These are phyloP conservation scores for Phocoena phocoena DNA, from an alignment of 2,113 vertebrate species.

Conservation along the genomic window DNA sequence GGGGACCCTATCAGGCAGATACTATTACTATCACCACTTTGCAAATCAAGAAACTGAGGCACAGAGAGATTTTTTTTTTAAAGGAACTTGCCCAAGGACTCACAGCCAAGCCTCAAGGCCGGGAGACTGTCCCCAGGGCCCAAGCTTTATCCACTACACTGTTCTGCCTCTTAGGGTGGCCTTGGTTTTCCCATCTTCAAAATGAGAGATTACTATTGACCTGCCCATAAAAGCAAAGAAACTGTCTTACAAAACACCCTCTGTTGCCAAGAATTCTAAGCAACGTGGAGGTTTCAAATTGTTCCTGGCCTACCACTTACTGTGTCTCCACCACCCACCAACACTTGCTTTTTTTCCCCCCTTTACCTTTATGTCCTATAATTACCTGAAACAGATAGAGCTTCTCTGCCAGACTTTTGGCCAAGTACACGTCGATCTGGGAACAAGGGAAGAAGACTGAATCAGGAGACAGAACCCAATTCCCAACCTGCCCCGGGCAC, in stretches of 20 bases:
- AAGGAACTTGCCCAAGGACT: not conserved
- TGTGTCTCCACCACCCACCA: not conserved
- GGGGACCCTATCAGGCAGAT: not conserved
- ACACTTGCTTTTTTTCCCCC: not conserved
- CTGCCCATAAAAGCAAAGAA: not conserved
- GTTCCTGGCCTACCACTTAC: too few species aligned
- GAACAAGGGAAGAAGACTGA: constrained; percentile 54
- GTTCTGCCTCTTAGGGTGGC: not conserved
- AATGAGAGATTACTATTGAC: not conserved
- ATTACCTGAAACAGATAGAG: constrained; percentile 98
- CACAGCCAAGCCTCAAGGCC: fast-evolving
- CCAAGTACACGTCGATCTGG: constrained; percentile 96
- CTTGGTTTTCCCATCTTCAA: not conserved
- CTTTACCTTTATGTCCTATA: not conserved
- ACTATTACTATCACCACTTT: not conserved
- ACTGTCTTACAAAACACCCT: not conserved
- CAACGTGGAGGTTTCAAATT: not conserved
- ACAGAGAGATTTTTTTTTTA: not conserved
- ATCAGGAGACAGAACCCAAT: not conserved
- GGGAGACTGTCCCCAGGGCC: not conserved
- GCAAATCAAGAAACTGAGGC: not conserved
- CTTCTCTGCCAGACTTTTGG: constrained; percentile 97
- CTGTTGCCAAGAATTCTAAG: not conserved
- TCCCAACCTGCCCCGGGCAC: too few species aligned
- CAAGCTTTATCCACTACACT: fast-evolving